Evolutionary conservation across 2,888 invertebrate genomes (phyloP), one percentile per base, ranked within the genome.

Genomic region (Noctuana brunneofusca): DNA sequence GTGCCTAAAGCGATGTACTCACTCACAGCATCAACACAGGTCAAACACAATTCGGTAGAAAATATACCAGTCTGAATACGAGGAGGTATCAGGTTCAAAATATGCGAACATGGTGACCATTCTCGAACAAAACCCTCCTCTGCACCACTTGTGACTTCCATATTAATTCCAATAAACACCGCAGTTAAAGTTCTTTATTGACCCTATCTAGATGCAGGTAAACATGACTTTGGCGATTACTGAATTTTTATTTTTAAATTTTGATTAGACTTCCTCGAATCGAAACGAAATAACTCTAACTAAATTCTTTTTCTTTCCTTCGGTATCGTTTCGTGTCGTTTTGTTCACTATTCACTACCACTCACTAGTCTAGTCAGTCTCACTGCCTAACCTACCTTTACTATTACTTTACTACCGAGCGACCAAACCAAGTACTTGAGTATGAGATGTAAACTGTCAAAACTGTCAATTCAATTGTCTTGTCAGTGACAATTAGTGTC

Each of bases 1-100:
- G 96, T 96, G 1, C 97, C 98, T 59, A 98, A 82, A 0, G 96
- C 97, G 68, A 98, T 93, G 80, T 95, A 97, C 72, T 96, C 96
- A 16, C 94, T 93, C 46, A 96, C 93, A n/a, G 94, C 95, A 87
- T 97, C 97, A 43, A 98, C 92, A 77, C 97, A 97, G 0, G 97
- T 97, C 64, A 97, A 90, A 80, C 89, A 92, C 48, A 97, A 87
- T 79, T 96, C 95, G 75, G 93, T 94, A 12, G 95, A 94, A 82
- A 96, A 96, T 70, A 97, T 83, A 3, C 97, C 96, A 75, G 91
- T 94, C 80, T 96, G 95, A 63, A 94, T 93, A 75, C 94, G 94
- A 55, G 94, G 88, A 22, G 97, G 97, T 72, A 97, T 95, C 77
- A 95, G 93, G 74, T 94, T 94, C 64, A 96, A 91, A 72, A 97